Conservation (phyloP, 2,888 invertebrate genomes). For the Lypha dubia region DNA sequence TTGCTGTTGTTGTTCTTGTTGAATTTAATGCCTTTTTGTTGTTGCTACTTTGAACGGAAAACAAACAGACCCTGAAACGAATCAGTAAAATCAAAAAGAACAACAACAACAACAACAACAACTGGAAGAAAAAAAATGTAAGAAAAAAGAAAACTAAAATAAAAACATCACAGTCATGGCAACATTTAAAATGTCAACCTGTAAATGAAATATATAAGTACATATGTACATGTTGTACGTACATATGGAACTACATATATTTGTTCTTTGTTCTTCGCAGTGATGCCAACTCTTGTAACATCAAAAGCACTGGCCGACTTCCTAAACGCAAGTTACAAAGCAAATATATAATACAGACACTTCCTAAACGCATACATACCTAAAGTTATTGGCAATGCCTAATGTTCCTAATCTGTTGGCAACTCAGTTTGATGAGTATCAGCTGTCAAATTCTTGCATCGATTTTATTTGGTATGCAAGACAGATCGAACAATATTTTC, state of each 20-base stretch:
- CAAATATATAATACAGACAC: no score
- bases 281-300: no score
- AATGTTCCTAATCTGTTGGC: no score
- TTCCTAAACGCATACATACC: no score
- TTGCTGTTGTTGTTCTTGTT: slow-evolving; percentile 37
- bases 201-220: slow-evolving; percentile 1
- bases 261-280: no score
- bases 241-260: not conserved
- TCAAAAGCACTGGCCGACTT: no score
- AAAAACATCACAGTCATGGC: slow-evolving; percentile 45
- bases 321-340: no score
- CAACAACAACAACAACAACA: slow-evolving; percentile 23
- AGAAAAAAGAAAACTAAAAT: slow-evolving; percentile 23
- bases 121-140: slow-evolving; percentile 38
- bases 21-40: slow-evolving; percentile 39
- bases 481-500: no score
- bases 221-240: not conserved
- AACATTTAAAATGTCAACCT: slow-evolving; percentile 44
- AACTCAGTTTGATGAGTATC: no score
- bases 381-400: no score
- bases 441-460: no score
- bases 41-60: slow-evolving; percentile 62
- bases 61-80: slow-evolving; percentile 71
- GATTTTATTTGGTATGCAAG: no score
- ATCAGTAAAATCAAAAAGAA: slow-evolving; percentile 39